Evolutionary conservation across 2,888 invertebrate genomes (phyloP).

Genomic region (Heteromurus nitidus): DNA sequence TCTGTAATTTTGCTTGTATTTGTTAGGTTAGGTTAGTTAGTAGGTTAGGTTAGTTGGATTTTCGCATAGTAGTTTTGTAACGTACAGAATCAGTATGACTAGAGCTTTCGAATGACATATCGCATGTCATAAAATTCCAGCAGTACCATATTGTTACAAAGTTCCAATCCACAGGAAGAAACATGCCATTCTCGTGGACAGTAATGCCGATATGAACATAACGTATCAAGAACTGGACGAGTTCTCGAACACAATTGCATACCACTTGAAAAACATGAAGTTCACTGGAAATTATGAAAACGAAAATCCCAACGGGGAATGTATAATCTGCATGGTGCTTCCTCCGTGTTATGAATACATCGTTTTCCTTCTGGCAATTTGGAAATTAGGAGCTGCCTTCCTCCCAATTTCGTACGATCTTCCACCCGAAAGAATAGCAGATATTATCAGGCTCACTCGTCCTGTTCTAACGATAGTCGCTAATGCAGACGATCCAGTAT

Average conservation of each 20-base stretch:
- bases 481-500: constrained; percentile 22
- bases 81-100: too few species aligned
- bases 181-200: constrained; percentile 39
- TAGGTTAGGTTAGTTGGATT: too few species aligned
- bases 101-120: too few species aligned
- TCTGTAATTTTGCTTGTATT: too few species aligned
- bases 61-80: too few species aligned
- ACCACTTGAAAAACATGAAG: constrained; percentile 31
- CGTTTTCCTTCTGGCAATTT: constrained; percentile 49
- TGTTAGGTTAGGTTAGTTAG: too few species aligned
- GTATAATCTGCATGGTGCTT: constrained; percentile 62
- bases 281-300: constrained; percentile 25
- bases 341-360: constrained; percentile 63
- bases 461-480: constrained; percentile 46
- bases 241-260: constrained; percentile 42
- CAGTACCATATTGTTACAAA: too few species aligned
- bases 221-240: constrained; percentile 47
- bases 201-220: constrained; percentile 16
- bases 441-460: constrained; percentile 29
- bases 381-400: constrained; percentile 60
- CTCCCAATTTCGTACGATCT: constrained; percentile 45
- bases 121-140: too few species aligned
- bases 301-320: constrained; percentile 62
- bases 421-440: constrained; percentile 33
- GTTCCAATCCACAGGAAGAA: constrained; percentile 19